Conservation (phyloP, 1,140 invertebrate genomes). For the Eupeodes corollae region DNA sequence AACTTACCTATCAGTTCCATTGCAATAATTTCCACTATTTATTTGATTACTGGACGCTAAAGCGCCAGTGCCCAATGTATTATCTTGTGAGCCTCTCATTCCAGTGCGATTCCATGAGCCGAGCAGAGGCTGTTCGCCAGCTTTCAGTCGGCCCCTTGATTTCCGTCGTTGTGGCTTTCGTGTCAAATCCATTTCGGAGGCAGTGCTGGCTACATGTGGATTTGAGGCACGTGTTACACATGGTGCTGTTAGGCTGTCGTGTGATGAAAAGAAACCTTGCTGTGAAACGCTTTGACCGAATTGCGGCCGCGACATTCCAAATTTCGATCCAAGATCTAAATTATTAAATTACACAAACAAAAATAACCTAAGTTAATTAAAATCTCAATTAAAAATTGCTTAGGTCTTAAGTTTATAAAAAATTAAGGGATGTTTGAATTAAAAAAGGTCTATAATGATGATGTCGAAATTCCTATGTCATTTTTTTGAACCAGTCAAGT, state of each 20-base stretch:
- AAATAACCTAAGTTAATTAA: background rate
- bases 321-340: constrained; percentile 52
- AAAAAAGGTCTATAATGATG: too few species aligned
- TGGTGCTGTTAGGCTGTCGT: constrained; percentile 58
- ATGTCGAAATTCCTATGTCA: too few species aligned
- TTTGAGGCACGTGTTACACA: constrained; percentile 40
- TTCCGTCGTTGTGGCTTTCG: constrained; percentile 45
- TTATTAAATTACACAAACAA: constrained; percentile 9
- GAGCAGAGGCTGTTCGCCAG: constrained; percentile 30
- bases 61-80: constrained; percentile 22
- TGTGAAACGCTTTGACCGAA: constrained; percentile 43
- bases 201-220: constrained; percentile 49
- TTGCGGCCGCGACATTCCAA: constrained; percentile 46
- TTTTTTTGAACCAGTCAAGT: background rate
- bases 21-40: constrained; percentile 31
- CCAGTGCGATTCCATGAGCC: constrained; percentile 32
- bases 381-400: too few species aligned
- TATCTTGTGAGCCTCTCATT: constrained; percentile 32
- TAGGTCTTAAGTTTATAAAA: too few species aligned
- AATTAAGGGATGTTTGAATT: too few species aligned
- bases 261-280: constrained; percentile 53
- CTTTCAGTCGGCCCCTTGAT: constrained; percentile 54
- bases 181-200: constrained; percentile 63
- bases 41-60: constrained; percentile 25
- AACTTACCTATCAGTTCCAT: constrained; percentile 35